phyloP scores from a whole-genome alignment of 2,113 vertebrate species.

The Gobius niger region DNA sequence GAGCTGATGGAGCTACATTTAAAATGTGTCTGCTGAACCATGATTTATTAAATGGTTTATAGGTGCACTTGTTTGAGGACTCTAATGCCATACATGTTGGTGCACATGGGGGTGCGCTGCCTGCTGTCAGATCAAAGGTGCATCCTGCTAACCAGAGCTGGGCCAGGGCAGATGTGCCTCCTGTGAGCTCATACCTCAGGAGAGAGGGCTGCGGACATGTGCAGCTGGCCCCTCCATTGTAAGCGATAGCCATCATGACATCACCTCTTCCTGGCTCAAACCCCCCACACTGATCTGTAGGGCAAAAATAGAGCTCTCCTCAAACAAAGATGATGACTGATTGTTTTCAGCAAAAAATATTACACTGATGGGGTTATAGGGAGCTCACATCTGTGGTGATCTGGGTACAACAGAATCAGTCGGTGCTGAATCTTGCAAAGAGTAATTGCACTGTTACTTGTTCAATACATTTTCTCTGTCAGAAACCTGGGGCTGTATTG shows the following conservation, averaged over 20 bases:
- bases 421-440: no score
- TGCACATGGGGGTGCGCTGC: slow-evolving; percentile 17
- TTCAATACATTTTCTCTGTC: no score
- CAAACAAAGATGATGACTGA: slow-evolving; percentile 69
- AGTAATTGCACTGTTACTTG: no score
- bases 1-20: no score
- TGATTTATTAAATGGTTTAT: no score
- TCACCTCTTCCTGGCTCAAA: slow-evolving; percentile 90
- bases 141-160: slow-evolving; percentile 67
- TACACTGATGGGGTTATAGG: slow-evolving; percentile 19
- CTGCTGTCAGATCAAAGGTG: slow-evolving; percentile 49
- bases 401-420: no score
- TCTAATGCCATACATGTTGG: slow-evolving; percentile 13
- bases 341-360: slow-evolving; percentile 60
- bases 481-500: no score
- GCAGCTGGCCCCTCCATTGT: slow-evolving; percentile 85
- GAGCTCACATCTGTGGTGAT: slow-evolving; percentile 17
- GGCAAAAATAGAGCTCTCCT: slow-evolving; percentile 71
- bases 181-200: slow-evolving; percentile 88
- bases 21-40: no score
- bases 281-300: slow-evolving; percentile 76
- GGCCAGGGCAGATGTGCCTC: slow-evolving; percentile 84
- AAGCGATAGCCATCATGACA: slow-evolving; percentile 90
- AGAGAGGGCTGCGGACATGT: slow-evolving; percentile 82
- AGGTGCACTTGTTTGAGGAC: background rate